Evolutionary conservation across 1,140 invertebrate genomes (phyloP), one percentile per base, ranked within the genome.

Genomic region (Lerema accius): DNA sequence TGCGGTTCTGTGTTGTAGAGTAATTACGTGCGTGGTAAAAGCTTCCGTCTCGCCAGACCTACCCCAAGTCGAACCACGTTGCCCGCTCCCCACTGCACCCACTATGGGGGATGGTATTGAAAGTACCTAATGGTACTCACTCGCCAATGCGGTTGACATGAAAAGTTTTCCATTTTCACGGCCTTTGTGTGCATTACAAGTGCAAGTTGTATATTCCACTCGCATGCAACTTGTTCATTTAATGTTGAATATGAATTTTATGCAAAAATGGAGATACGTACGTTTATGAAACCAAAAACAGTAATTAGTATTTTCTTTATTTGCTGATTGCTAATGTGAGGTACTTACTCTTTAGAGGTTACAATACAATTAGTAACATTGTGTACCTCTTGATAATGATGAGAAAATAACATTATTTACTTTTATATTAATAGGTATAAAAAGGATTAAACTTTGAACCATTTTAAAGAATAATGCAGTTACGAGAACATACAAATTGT

Each of bases 31-130:
- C n/a, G n/a, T n/a, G 48, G 69, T 84, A 71, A 16, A 28, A 58
- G 67, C 35, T 62, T 63, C 59, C 63, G 80, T 81, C 78, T 63
- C 74, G 73, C 66, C 72, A 64, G 76, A 84, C 84, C 84, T 86
- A 81, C 82, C 80, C 77, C 74, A 86, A 78, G 60, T 63, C 48
- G 61, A 64, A 67, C 60, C 63, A 63, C 62, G 48, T 80, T 84
- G 69, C 67, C 72, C 71, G 64, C 65, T 15, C 67, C 71, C 61
- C 50, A 59, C 62, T 75, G 77, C 75, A 78, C 59, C 45, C 51
- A 70, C 61, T 66, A 72, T 61, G 64, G 53, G 59, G 58, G 69
- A 59, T 56, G 66, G 55, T 59, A 63, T 59, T 43, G 59, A 70
- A 71, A 42, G 58, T 67, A 64, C 43, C 55, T 58, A 63, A 63